Conservation (phyloP, 2,888 invertebrate genomes). For the Pheosia gnoma region DNA sequence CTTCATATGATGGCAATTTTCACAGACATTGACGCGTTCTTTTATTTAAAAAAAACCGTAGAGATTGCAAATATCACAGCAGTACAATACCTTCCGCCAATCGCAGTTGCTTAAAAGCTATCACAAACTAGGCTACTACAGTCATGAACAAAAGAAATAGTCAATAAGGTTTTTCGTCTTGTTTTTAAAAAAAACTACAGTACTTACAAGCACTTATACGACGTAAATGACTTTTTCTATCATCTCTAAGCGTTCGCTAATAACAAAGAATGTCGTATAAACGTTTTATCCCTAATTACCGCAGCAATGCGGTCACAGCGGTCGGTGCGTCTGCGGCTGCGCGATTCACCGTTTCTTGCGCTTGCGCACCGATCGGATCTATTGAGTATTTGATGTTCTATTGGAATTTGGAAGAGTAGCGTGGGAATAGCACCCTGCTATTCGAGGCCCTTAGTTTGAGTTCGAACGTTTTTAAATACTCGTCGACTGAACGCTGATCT, state of each 20-base stretch:
- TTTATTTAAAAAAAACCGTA: too few relatives aligned
- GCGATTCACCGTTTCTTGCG: conserved; percentile 27
- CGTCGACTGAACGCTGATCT: too few relatives aligned
- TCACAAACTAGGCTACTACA: too few relatives aligned
- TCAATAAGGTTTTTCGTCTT: not conserved
- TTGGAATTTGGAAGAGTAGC: conserved; percentile 2
- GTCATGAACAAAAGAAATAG: too few relatives aligned
- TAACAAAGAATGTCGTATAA: conserved; percentile 22
- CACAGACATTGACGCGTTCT: too few relatives aligned
- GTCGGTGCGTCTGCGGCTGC: conserved; percentile 18
- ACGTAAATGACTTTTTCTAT: conserved; percentile 4
- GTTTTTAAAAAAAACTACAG: not conserved
- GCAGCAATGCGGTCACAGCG: conserved; percentile 29
- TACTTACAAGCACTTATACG: not conserved
- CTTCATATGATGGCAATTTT: too few relatives aligned
- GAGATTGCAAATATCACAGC: too few relatives aligned
- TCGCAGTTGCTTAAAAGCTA: too few relatives aligned
- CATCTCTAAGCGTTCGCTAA: conserved; percentile 19
- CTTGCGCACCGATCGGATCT: conserved; percentile 4
- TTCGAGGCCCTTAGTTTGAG: too few relatives aligned
- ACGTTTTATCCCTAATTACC: conserved; percentile 35
- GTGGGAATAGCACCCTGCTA: not conserved
- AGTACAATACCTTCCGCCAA: too few relatives aligned
- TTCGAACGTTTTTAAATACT: too few relatives aligned
- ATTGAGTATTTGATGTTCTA: not conserved